phyloP scores from a whole-genome alignment of 2,888 invertebrate genomes.

The Chelonus formosanus region DNA sequence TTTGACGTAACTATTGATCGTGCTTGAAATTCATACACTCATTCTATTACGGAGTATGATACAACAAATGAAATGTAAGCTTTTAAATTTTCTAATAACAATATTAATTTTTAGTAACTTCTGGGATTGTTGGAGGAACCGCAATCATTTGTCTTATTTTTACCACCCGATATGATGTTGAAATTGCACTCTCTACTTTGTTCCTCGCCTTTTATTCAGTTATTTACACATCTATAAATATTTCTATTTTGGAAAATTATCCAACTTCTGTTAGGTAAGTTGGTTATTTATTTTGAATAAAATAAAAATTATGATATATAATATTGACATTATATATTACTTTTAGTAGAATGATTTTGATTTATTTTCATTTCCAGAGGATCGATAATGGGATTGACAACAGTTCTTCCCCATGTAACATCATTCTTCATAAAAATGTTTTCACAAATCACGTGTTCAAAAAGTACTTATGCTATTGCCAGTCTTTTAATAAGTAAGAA shows the following conservation, averaged over 20 bases:
- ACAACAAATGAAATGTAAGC: neutral
- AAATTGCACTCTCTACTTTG: constrained; percentile 40
- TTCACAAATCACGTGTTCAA: constrained; percentile 40
- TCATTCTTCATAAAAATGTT: constrained; percentile 42
- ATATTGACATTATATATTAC: too few species aligned
- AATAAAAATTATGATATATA: too few species aligned
- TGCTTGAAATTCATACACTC: too few species aligned
- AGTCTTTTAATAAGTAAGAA: constrained; percentile 43
- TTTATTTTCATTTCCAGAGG: constrained; percentile 43
- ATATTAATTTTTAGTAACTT: constrained; percentile 40
- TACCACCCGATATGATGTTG: constrained; percentile 26
- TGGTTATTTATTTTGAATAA: too few species aligned
- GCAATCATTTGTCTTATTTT: constrained; percentile 42
- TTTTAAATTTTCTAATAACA: neutral
- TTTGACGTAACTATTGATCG: neutral
- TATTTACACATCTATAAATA: constrained; percentile 43
- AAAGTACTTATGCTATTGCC: constrained; percentile 39
- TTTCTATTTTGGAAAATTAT: constrained; percentile 50
- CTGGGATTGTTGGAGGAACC: constrained; percentile 45
- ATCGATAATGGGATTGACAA: constrained; percentile 46
- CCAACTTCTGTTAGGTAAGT: constrained; percentile 50
- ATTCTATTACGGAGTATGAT: neutral
- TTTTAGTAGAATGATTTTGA: too few species aligned
- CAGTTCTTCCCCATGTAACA: constrained; percentile 46
- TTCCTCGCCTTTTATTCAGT: constrained; percentile 47